Conservation (phyloP, 1,140 invertebrate species). For the Stegodyphus mimosarum region DNA sequence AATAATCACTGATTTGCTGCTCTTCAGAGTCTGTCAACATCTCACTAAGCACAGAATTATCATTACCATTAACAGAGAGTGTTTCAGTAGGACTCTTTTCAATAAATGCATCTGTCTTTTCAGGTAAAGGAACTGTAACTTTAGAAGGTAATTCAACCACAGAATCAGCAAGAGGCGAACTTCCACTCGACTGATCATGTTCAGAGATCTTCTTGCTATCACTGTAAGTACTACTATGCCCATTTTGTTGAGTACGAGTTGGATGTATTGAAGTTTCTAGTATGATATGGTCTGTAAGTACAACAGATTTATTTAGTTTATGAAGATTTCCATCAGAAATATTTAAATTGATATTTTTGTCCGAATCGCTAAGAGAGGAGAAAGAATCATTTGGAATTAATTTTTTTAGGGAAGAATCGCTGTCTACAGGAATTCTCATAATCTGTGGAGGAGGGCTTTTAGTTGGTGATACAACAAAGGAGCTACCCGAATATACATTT, state of each 20-base stretch:
- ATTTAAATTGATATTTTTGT: slow-evolving; percentile 14
- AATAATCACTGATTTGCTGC: slow-evolving; percentile 30
- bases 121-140: neutral
- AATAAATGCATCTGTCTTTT: neutral
- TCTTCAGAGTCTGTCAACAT: slow-evolving; percentile 25
- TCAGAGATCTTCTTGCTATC: neutral
- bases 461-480: slow-evolving; percentile 9
- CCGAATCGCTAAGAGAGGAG: neutral
- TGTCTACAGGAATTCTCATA: slow-evolving; percentile 20
- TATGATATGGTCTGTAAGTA: neutral
- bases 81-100: slow-evolving; percentile 26
- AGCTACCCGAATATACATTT: neutral
- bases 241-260: neutral
- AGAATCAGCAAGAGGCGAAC: neutral
- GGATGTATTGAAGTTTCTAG: slow-evolving; percentile 18
- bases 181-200: neutral
- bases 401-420: slow-evolving; percentile 18
- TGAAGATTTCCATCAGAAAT: neutral
- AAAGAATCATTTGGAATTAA: slow-evolving; percentile 14
- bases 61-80: neutral
- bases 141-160: neutral
- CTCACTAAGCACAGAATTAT: neutral
- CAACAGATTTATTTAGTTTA: neutral
- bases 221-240: neutral
- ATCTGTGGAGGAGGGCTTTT: slow-evolving; percentile 52